Evolutionary conservation across 2,888 invertebrate species (phyloP).

Genomic region (Trichacis sp.): DNA sequence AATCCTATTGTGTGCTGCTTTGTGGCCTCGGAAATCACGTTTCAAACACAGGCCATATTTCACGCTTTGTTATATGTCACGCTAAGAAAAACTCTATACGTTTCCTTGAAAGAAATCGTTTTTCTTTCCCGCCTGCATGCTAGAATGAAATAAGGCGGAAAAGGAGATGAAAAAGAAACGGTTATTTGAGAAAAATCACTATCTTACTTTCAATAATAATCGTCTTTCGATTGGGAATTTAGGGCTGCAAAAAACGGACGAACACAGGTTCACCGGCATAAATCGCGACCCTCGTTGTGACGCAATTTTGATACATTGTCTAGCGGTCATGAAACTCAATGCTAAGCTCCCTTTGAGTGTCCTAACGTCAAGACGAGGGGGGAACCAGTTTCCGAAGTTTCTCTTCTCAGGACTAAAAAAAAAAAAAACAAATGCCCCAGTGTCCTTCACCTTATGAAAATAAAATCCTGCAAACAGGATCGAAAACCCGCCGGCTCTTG

Average conservation of each 20-base stretch:
- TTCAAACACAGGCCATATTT: conserved; percentile 32
- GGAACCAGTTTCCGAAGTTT: conserved; percentile 43
- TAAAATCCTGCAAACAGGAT: conserved; percentile 7
- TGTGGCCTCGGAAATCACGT: conserved; percentile 2
- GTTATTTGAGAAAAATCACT: conserved; percentile 34
- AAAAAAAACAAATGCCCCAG: not conserved
- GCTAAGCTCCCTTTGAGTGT: conserved; percentile 47
- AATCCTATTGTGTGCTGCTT: not conserved
- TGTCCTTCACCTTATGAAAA: not conserved
- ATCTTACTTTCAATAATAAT: no score
- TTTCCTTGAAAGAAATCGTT: no score
- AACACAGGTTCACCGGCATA: conserved; percentile 67
- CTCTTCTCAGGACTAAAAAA: conserved; percentile 32
- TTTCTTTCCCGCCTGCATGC: no score
- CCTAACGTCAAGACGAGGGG: conserved; percentile 32
- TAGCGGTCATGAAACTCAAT: conserved; percentile 61
- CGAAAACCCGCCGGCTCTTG: not conserved
- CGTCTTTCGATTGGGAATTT: no score
- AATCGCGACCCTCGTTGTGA: conserved; percentile 61
- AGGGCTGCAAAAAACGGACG: no score
- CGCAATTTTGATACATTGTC: conserved; percentile 62
- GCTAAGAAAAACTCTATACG: not conserved
- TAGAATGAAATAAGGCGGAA: no score
- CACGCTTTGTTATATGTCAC: conserved; percentile 1
- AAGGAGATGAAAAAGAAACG: no score